These are phyloP conservation scores for Melipona beecheii DNA, from an alignment of 2,888 invertebrate genomes.

Conservation along the genomic window DNA sequence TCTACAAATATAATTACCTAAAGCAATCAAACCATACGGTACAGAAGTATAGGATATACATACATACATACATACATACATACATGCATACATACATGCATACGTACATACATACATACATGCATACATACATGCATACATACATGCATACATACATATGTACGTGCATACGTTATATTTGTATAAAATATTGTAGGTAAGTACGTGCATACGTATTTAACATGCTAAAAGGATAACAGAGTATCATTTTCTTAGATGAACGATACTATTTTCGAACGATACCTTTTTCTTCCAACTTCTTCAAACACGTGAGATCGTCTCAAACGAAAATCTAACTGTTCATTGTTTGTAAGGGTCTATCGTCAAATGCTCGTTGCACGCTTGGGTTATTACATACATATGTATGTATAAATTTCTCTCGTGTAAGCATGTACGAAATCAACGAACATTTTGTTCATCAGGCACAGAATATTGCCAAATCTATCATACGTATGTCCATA, in stretches of 20 bases:
- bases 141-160: too few relatives aligned
- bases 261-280: constrained; percentile 29
- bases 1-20: constrained; percentile 17
- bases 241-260: neutral
- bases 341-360: neutral
- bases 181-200: too few relatives aligned
- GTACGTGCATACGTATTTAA: neutral
- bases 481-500: neutral
- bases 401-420: neutral
- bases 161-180: neutral
- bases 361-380: neutral
- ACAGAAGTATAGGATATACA: neutral
- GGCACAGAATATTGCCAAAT: constrained; percentile 5
- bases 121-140: neutral
- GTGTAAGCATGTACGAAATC: neutral
- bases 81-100: neutral
- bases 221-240: constrained; percentile 11
- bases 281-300: constrained; percentile 4
- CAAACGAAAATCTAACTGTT: constrained; percentile 23
- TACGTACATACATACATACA: neutral
- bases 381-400: neutral
- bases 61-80: too few relatives aligned
- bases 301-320: constrained; percentile 23
- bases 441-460: neutral
- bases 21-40: constrained; percentile 20